These are phyloP conservation scores for Chymomyza procnemis DNA, from an alignment of 2,888 invertebrate genomes.

Conservation along the genomic window DNA sequence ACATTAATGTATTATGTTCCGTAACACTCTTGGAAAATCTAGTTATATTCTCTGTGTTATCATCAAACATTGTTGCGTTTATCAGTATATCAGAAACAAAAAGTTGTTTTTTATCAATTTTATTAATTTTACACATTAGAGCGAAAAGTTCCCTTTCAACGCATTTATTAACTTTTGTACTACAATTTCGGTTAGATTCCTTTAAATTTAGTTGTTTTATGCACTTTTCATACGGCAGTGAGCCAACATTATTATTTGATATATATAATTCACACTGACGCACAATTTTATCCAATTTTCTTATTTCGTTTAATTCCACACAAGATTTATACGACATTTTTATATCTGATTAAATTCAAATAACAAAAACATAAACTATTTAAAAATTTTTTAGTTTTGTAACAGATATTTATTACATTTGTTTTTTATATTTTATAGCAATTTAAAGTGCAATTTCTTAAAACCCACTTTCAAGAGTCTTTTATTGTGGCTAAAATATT, in stretches of 20 bases:
- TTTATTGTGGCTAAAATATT: background rate
- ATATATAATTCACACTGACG: constrained; percentile 62
- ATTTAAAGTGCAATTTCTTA: background rate
- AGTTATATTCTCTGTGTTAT: constrained; percentile 44
- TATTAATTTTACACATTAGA: constrained; percentile 60
- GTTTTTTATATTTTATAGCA: too few relatives aligned
- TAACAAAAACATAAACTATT: too few relatives aligned
- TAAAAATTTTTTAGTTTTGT: too few relatives aligned
- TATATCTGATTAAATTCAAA: too few relatives aligned
- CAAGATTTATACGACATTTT: constrained; percentile 61
- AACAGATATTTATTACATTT: too few relatives aligned
- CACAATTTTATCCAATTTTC: constrained; percentile 62
- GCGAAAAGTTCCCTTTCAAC: constrained; percentile 63
- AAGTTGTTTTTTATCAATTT: constrained; percentile 57
- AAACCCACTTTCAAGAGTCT: background rate
- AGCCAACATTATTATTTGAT: constrained; percentile 48
- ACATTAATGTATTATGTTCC: constrained; percentile 44
- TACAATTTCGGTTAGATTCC: constrained; percentile 31
- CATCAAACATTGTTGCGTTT: constrained; percentile 55
- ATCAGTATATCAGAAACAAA: constrained; percentile 62
- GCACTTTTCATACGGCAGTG: constrained; percentile 28
- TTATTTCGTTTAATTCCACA: constrained; percentile 61
- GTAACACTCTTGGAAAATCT: constrained; percentile 33
- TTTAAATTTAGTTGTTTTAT: constrained; percentile 22
- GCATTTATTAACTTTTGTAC: constrained; percentile 48